Evolutionary conservation across 2,888 invertebrate species (phyloP), one percentile per base, ranked within the genome.

Genomic region (Diogma glabrata): DNA sequence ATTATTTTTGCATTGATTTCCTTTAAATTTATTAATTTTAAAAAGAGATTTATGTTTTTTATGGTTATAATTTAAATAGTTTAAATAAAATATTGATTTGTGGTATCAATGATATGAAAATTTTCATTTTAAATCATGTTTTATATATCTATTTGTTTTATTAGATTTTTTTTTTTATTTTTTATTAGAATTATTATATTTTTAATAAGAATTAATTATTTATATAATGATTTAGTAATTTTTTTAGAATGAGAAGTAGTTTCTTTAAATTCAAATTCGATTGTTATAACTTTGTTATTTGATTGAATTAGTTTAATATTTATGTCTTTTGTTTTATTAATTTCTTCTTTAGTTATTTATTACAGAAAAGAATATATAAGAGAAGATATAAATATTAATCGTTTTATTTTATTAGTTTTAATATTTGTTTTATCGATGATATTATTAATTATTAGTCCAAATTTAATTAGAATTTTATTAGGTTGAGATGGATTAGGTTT

Each of bases 11-110:
- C 79, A 80, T 75, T 79, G 76, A 67, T 63, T 79, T 56, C 77
- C 78, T 59, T 74, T 80, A 71, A 79, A 79, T 77, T 63, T 80
- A 59, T 64, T 78, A 65, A 65, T 79, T 72, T 66, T 79, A 63
- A 75, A 74, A 58, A 64, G 74, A 61, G 75, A 75, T 64, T 67
- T 67, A 61, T 64, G 68, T 63, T 63, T 72, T 64, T 67, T 74
- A 64, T 76, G 71, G 63, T 66, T 76, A 67, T 72, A 72, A n/a
- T 70, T 77, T 78, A 75, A 75, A 73, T 79, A 79, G 75, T 81
- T 81, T 78, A 79, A 71, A 46, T 57, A 78, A 78, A 80, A 79
- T 76, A 69, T 75, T 78, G 75, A 77, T 77, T 79, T 81, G 78
- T 81, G 79, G 74, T 61, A 53, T 77, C 74, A 77, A 73, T 69